phyloP scores from a whole-genome alignment of 2,113 vertebrate genomes.

The Xiphorhynchus elegans region DNA sequence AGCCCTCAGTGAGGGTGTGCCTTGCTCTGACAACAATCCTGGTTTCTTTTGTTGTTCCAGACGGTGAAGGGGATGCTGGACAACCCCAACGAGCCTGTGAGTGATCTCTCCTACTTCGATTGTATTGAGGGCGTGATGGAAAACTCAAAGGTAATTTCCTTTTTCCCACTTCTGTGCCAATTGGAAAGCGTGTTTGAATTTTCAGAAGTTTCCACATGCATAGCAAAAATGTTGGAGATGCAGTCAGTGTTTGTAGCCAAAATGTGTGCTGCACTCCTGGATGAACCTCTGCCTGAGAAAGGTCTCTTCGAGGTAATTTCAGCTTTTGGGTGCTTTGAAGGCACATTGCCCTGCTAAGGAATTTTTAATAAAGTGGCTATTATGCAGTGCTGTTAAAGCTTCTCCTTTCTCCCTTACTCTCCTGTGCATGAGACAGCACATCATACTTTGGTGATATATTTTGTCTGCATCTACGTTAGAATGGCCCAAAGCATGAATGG shows the following conservation, averaged over 20 bases:
- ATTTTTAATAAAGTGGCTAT: not conserved
- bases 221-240: not conserved
- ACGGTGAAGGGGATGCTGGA: conserved; percentile 95
- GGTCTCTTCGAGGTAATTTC: not conserved
- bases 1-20: no score
- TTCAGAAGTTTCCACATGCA: not conserved
- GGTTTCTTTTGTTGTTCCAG: conserved; percentile 65
- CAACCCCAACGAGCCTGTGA: conserved; percentile 95
- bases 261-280: not conserved
- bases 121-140: conserved; percentile 99
- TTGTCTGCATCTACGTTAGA: not conserved
- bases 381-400: not conserved
- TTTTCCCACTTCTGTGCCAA: not conserved
- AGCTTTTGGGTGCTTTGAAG: not conserved
- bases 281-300: not conserved
- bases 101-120: conserved; percentile 97
- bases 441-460: not conserved
- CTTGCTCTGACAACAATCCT: not conserved
- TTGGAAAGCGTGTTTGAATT: not conserved
- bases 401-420: not conserved
- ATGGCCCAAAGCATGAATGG: not conserved
- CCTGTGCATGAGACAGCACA: not conserved
- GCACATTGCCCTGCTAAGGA: not conserved
- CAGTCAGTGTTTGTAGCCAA: not conserved
- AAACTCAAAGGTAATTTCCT: conserved; percentile 91